Percentiles rank a stretch among this genome's conserved stretches.
These are phyloP conservation scores for Mamestra configurata DNA, from an alignment of 1,140 invertebrate species.

Conservation along the genomic window DNA sequence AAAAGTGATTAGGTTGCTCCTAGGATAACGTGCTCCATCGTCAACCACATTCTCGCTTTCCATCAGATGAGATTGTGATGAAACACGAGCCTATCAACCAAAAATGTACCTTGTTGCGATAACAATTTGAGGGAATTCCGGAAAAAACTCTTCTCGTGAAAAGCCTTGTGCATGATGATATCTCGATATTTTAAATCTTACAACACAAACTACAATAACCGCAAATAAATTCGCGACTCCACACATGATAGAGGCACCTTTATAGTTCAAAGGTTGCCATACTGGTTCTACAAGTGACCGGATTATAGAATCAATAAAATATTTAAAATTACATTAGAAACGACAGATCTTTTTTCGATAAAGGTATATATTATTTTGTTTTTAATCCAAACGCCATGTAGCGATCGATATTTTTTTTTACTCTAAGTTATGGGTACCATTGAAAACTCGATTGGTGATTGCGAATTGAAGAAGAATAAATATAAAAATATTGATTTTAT, in stretches of 20 bases:
- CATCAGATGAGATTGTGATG: too few relatives aligned
- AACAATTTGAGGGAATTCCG: too few relatives aligned
- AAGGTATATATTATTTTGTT: conserved; percentile 13
- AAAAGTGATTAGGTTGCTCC: too few relatives aligned
- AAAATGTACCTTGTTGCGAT: too few relatives aligned
- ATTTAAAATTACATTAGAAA: conserved; percentile 58
- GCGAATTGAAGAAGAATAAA: not conserved
- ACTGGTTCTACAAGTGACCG: conserved; percentile 70
- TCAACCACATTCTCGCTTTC: too few relatives aligned
- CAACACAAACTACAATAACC: not conserved
- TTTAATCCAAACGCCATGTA: conserved; percentile 36
- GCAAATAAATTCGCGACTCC: conserved; percentile 6
- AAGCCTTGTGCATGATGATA: not conserved
- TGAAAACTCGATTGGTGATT: conserved; percentile 21
- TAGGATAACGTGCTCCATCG: too few relatives aligned
- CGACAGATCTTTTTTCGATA: conserved; percentile 54
- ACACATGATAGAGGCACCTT: conserved; percentile 56
- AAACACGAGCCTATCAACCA: too few relatives aligned
- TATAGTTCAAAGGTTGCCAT: conserved; percentile 80
- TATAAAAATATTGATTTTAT: not conserved
- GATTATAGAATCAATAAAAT: conserved; percentile 59
- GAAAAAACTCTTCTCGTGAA: too few relatives aligned
- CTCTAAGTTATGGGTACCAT: conserved; percentile 12
- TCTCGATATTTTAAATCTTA: too few relatives aligned
- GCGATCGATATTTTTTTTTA: conserved; percentile 2